Evolutionary conservation across 2,113 vertebrate genomes (phyloP).

Genomic region (Aptenodytes forsteri): DNA sequence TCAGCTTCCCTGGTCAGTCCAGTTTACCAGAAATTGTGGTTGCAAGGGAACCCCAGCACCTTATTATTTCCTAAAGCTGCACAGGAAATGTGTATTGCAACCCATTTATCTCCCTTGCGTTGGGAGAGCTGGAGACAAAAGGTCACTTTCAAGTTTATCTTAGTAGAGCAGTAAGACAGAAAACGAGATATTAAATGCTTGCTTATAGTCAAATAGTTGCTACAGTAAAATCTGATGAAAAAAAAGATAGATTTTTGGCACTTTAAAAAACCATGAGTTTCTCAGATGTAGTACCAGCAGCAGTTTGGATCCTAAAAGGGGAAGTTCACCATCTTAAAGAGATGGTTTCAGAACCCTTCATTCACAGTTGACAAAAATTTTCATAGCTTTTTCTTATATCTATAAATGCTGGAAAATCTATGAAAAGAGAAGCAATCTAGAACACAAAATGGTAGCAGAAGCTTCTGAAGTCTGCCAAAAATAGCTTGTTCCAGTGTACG

Average conservation of each 20-base stretch:
- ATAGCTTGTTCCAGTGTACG: not conserved
- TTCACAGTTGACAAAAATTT: not conserved
- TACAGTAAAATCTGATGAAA: not conserved
- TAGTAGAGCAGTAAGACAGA: not conserved
- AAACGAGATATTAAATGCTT: not conserved
- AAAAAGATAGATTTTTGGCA: not conserved
- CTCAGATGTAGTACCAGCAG: not conserved
- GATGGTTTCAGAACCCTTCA: not conserved
- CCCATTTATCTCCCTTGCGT: not conserved
- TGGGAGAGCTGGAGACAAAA: not conserved
- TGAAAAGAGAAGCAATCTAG: not conserved
- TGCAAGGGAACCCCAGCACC: not conserved
- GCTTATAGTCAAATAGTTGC: not conserved
- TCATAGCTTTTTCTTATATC: not conserved
- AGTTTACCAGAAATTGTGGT: not conserved
- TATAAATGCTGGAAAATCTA: not conserved
- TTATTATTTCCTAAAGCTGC: not conserved
- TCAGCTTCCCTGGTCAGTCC: not conserved
- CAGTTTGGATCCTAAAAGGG: not conserved
- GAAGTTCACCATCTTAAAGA: not conserved
- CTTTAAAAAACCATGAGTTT: not conserved
- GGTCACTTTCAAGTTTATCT: not conserved
- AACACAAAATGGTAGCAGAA: not conserved
- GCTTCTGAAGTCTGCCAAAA: not conserved
- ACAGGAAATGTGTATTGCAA: not conserved